Percentiles rank a stretch among this genome's conserved stretches.
Conservation (phyloP, 2,797 vertebrate species). For the Sebastolobus altivelis region DNA sequence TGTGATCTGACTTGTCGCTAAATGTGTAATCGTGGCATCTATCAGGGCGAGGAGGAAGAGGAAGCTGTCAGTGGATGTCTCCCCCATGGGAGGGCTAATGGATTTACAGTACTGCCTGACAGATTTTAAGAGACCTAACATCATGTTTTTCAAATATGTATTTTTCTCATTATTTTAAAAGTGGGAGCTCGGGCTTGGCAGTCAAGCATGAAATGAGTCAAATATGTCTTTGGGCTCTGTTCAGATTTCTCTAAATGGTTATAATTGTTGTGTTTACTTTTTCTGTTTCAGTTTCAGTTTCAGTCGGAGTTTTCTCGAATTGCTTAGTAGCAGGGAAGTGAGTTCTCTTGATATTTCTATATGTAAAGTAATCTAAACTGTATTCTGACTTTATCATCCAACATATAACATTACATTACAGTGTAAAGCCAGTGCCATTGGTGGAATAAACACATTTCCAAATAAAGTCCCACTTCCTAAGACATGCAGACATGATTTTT, state of each 20-base stretch:
- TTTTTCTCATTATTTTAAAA: constrained; percentile 74
- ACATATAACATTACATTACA: neutral
- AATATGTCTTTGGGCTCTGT: constrained; percentile 67
- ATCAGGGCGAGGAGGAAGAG: constrained; percentile 54
- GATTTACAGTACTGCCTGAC: constrained; percentile 71
- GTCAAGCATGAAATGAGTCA: constrained; percentile 72
- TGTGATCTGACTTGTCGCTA: constrained; percentile 67
- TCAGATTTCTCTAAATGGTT: constrained; percentile 58
- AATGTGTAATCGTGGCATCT: constrained; percentile 70
- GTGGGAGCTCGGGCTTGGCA: constrained; percentile 59
- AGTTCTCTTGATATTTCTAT: neutral
- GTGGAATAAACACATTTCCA: constrained; percentile 8
- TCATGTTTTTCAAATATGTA: constrained; percentile 75
- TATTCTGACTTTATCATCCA: neutral
- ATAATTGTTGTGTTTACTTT: constrained; percentile 41
- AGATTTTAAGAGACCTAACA: constrained; percentile 67
- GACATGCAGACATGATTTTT: neutral
- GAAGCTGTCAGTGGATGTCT: constrained; percentile 56
- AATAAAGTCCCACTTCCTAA: neutral
- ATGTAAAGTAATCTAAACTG: constrained; percentile 5
- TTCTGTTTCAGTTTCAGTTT: constrained; percentile 35
- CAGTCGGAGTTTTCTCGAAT: constrained; percentile 5
- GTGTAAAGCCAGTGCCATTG: neutral
- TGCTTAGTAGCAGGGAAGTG: neutral
- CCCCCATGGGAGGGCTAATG: constrained; percentile 62